These are phyloP conservation scores for Nephrocerus scutellatus DNA, from an alignment of 2,888 invertebrate species.

Conservation along the genomic window DNA sequence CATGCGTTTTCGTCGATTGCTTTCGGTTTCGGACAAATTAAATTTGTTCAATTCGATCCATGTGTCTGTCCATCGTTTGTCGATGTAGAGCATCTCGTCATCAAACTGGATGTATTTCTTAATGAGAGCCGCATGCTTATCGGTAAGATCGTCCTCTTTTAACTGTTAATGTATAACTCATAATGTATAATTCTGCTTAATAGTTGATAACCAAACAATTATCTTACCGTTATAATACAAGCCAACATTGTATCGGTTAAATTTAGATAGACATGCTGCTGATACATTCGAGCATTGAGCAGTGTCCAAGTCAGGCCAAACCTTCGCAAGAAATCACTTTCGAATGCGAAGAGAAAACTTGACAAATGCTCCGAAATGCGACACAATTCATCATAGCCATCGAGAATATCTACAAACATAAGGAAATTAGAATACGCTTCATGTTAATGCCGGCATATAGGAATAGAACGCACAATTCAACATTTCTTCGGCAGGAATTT, in stretches of 20 bases:
- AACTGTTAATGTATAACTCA: conserved; percentile 24
- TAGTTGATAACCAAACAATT: too few relatives aligned
- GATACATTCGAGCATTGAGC: conserved; percentile 62
- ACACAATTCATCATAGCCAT: conserved; percentile 58
- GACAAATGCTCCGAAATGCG: conserved; percentile 55
- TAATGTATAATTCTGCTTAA: not conserved
- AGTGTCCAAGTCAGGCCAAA: conserved; percentile 63
- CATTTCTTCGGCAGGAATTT: conserved; percentile 41
- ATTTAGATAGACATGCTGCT: conserved; percentile 50
- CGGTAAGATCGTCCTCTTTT: conserved; percentile 40
- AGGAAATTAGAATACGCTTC: conserved; percentile 4
- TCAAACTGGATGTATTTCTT: conserved; percentile 54
- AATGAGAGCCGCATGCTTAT: conserved; percentile 41
- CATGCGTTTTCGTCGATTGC: conserved; percentile 40
- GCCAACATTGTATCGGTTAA: conserved; percentile 53
- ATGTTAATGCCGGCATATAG: too few relatives aligned
- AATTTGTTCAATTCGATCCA: conserved; percentile 44
- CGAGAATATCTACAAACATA: conserved; percentile 51
- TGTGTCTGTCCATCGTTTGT: conserved; percentile 52
- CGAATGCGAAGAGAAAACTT: conserved; percentile 56
- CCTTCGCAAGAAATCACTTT: conserved; percentile 56
- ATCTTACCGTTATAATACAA: conserved; percentile 51
- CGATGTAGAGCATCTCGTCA: conserved; percentile 54
- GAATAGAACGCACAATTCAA: conserved; percentile 40
- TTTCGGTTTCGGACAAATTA: conserved; percentile 41